These are phyloP conservation scores for Steatocranus sp. DNA, from an alignment of 2,797 vertebrate genomes.

Conservation along the genomic window DNA sequence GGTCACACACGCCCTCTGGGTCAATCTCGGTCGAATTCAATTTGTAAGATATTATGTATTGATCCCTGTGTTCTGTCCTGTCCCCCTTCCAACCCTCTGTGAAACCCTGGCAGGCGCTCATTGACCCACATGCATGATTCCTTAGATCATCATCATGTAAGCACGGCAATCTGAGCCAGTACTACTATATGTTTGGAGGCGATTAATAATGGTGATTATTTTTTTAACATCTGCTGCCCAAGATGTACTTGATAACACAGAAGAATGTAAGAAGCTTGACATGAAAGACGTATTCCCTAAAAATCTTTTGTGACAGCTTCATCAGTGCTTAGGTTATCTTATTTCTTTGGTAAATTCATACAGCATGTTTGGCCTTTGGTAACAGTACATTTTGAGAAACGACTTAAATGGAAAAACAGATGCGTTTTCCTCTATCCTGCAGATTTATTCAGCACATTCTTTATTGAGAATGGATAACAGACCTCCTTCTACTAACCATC, in stretches of 20 bases:
- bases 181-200: constrained; percentile 8
- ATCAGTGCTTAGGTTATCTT: background rate
- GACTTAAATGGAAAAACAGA: background rate
- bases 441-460: constrained; percentile 30
- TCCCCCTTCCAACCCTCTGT: constrained; percentile 19
- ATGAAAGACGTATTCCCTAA: background rate
- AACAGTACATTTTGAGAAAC: background rate
- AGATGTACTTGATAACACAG: background rate
- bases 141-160: constrained; percentile 54
- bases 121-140: constrained; percentile 66
- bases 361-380: background rate
- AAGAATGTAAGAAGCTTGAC: background rate
- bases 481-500: constrained; percentile 42
- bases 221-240: constrained; percentile 18
- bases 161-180: constrained; percentile 47
- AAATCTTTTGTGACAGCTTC: constrained; percentile 12
- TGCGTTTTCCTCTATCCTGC: background rate
- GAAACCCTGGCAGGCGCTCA: constrained; percentile 52
- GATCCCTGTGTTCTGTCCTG: constrained; percentile 64
- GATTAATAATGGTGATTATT: background rate
- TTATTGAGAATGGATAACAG: constrained; percentile 47
- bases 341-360: background rate
- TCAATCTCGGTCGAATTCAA: constrained; percentile 84
- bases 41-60: constrained; percentile 87
- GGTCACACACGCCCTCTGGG: constrained; percentile 68